A percentile compares a stretch with the other conserved stretches of the same genome.
These are phyloP conservation scores for Myripristis murdjan DNA, from an alignment of 2,797 vertebrate genomes.

Conservation along the genomic window DNA sequence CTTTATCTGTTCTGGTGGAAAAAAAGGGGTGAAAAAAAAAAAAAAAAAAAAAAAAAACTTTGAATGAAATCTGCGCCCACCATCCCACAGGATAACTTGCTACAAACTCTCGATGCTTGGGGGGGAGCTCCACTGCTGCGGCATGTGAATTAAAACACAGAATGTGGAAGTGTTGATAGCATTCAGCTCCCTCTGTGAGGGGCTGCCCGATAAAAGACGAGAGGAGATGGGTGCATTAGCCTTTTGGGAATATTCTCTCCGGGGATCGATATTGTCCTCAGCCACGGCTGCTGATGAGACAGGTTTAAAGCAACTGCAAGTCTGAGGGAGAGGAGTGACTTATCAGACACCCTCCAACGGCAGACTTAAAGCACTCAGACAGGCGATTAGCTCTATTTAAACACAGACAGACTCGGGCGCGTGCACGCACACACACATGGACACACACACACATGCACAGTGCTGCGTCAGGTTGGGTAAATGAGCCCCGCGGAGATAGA, in stretches of 20 bases:
- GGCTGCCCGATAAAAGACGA: conserved; percentile 49
- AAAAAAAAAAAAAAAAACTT: conserved; percentile 44
- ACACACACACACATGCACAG: conserved; percentile 12
- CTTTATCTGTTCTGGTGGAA: conserved; percentile 48
- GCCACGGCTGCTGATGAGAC: conserved; percentile 51
- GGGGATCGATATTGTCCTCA: conserved; percentile 61
- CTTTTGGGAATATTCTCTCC: conserved; percentile 56
- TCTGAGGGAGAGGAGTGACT: conserved; percentile 47
- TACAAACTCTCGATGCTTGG: conserved; percentile 36
- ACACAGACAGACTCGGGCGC: conserved; percentile 26
- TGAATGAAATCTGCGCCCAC: conserved; percentile 16
- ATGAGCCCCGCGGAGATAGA: conserved; percentile 51
- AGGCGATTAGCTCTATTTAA: conserved; percentile 74
- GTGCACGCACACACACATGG: conserved; percentile 1
- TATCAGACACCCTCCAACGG: conserved; percentile 49
- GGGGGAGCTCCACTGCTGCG: conserved; percentile 12
- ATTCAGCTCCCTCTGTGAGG: conserved; percentile 32
- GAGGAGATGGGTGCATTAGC: conserved; percentile 56
- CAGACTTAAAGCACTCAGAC: conserved; percentile 60
- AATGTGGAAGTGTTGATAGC: conserved; percentile 30
- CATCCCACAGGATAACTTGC: conserved; percentile 18
- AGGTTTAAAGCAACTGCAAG: conserved; percentile 49
- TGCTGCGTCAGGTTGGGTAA: conserved; percentile 50
- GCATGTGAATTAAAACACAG: conserved; percentile 55
- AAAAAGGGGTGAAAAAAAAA: too few species aligned